Evolutionary conservation across 2,888 invertebrate species (phyloP), one percentile per base, ranked within the genome.

Genomic region (Nemotelus nigrinus): DNA sequence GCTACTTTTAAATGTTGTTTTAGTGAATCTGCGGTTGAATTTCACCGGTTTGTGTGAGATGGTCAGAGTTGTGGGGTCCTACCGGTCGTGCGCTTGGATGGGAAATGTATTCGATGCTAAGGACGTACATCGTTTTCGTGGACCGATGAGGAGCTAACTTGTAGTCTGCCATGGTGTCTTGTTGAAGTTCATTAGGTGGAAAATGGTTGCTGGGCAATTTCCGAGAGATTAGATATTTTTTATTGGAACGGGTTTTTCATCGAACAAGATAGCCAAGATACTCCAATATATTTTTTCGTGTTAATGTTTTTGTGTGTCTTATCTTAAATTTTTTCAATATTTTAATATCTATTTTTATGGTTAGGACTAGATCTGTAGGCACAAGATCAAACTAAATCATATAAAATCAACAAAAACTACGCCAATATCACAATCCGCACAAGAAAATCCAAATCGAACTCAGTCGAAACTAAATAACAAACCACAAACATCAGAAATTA

Each of bases 1-100:
- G 76, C 72, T 65, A 8, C 8, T 47, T 78, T 55, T 60, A 68
- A 78, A 70, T 70, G 68, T 78, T 68, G 53, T 75, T 68, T 70
- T 68, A 71, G 71, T 58, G 60, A 55, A 10, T 53, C 57, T 57
- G 25, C 3, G 41, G 55, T 47, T 70, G 55, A 53, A 55, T 43
- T 70, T 70, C 70, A 8, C n/a, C 10, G 55, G 25, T 25, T 25
- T 25, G 1, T 0, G 25, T 25, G 25, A 25, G 25, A 25, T 25
- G 25, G 25, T 25, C 25, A 25, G 25, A 25, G 25, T 25, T 25
- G 25, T 25, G 25, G 25, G 25, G 25, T 25, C 25, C 1, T 25
- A 25, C 25, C 25, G 75, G 47, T 60, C 41, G 39, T 63, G 75
- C 5, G 39, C 63, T 63, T 63, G 41, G 3, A 41, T 43, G 39